Base-by-base conservation (phyloP, 2,113 vertebrate species). In the Mormyrus lacerda region DNA sequence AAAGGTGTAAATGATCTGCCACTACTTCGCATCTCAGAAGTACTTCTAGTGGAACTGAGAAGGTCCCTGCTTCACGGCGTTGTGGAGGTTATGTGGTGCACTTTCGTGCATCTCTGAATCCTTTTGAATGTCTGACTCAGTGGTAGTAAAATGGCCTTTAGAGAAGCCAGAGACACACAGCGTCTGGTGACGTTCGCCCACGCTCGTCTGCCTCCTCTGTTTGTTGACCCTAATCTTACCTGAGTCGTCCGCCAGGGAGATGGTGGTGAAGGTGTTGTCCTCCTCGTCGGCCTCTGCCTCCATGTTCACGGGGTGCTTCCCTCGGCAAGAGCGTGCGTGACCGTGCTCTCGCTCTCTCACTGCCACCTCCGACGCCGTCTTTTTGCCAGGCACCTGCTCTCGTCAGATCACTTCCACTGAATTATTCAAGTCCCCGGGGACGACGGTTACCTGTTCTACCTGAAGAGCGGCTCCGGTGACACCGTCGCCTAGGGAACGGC, bases 371-470 rank as follows among this genome's bases (percentile, higher is more conserved):
- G 10, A 4, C 21, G 51, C 39, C 39, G 8, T 79, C 88, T 48
- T 31, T 65, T 15, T 84, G 73, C 24, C 50, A 11, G 27, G 39
- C 44, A 39, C 39, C 39, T 3, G 76, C 44, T 65, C 17, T 69
- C 1, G 88, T 44, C 4, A 47, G 10, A 31, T 83, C 39, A 7
- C 79, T 84, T 27, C 88, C 42, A 9, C 79, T 89, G 51, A 89
- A 89, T 89, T 85, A 89, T 89, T 89, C 88, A 89, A 58, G 53
- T n/a, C 88, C 6, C 79, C 39, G 19, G 21, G n/a, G 88, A 87
- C n/a, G 79, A 31, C 51, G 11, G 35, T 55, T 89, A 89, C 88
- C 88, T 89, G 88, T 53, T 89, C 51, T 89, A 84, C 88, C 88
- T 85, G 88, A 85, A 82, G 15, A 47, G 51, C 50, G n/a, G 79